phyloP scores from a whole-genome alignment of 2,888 invertebrate genomes.

The Cyaniris semiargus region DNA sequence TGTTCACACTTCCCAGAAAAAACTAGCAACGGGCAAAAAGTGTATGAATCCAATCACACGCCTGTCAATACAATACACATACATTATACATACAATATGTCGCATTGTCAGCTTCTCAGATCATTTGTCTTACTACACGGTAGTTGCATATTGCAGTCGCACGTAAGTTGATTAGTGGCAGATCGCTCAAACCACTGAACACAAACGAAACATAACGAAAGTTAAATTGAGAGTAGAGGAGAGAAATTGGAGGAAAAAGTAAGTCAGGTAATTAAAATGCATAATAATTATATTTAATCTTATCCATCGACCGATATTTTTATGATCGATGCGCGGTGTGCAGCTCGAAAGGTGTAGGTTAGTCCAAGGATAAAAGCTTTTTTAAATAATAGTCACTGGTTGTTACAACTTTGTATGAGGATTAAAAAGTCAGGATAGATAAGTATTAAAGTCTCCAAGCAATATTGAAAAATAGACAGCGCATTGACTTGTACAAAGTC shows the following conservation, averaged over 20 bases:
- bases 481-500: too few relatives aligned
- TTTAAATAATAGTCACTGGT: neutral
- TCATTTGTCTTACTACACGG: neutral
- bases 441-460: too few relatives aligned
- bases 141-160: neutral
- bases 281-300: neutral
- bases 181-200: neutral
- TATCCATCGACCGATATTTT: constrained; percentile 6
- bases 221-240: neutral
- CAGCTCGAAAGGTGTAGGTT: neutral
- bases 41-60: constrained; percentile 22
- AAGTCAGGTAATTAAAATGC: neutral
- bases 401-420: neutral
- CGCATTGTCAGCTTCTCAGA: neutral
- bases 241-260: neutral
- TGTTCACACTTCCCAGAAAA: neutral
- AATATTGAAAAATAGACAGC: too few relatives aligned
- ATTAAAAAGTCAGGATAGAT: neutral
- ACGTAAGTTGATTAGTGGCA: neutral
- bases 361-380: neutral
- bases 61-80: constrained; percentile 7
- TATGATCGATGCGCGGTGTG: neutral
- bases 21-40: neutral
- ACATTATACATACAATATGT: neutral
- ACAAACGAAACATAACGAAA: neutral